Conservation (phyloP, 2,888 invertebrate species). For the Gonocerus acuteangulatus region DNA sequence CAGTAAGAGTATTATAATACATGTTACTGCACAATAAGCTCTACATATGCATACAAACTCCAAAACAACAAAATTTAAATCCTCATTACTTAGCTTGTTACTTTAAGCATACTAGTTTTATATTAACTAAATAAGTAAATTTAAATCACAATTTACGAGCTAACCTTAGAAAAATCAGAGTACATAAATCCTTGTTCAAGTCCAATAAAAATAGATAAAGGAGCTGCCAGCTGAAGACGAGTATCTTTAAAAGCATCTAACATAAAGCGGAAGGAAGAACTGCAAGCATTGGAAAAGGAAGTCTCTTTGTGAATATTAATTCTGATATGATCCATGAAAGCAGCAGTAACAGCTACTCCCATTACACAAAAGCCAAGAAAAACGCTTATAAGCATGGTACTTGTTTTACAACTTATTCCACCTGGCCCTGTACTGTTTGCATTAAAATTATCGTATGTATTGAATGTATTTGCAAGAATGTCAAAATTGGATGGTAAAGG, state of each 20-base stretch:
- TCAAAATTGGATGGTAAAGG: slow-evolving; percentile 41
- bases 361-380: slow-evolving; percentile 46
- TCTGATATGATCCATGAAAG: slow-evolving; percentile 49
- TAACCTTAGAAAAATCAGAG: slow-evolving; percentile 71
- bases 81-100: too few species aligned
- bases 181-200: slow-evolving; percentile 78
- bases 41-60: too few species aligned
- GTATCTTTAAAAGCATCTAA: slow-evolving; percentile 53
- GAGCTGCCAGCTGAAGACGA: slow-evolving; percentile 60
- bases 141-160: too few species aligned
- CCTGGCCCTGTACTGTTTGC: slow-evolving; percentile 13
- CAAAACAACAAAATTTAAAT: too few species aligned
- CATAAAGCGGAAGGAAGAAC: slow-evolving; percentile 44
- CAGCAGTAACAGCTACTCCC: slow-evolving; percentile 45
- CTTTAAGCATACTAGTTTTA: too few species aligned
- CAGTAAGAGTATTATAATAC: too few species aligned
- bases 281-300: slow-evolving; percentile 34
- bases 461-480: background rate
- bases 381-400: slow-evolving; percentile 44
- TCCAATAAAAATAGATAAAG: slow-evolving; percentile 72
- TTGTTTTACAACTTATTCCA: slow-evolving; percentile 42
- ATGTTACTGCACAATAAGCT: too few species aligned
- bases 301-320: slow-evolving; percentile 51
- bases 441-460: slow-evolving; percentile 15
- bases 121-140: too few species aligned